Evolutionary conservation across 92 coral and sea anemone genomes (phyloP).

Genomic region (Phymanthus crucifer): DNA sequence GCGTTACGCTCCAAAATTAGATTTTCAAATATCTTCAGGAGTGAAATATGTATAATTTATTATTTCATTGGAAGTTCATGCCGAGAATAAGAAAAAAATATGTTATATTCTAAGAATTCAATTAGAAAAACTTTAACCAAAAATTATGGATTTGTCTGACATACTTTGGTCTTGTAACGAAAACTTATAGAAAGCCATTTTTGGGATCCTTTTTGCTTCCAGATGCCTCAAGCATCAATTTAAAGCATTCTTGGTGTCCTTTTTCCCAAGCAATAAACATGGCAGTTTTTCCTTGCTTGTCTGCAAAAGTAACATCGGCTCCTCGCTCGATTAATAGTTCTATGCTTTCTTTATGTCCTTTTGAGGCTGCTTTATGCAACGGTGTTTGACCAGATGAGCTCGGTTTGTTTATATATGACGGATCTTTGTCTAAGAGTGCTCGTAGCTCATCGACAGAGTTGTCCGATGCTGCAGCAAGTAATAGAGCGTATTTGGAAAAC

Average conservation of each 20-base stretch:
- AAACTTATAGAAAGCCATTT: neutral
- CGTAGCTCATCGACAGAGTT: conserved; percentile 49
- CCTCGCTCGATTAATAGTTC: conserved; percentile 50
- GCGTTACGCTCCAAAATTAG: neutral
- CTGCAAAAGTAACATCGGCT: conserved; percentile 58
- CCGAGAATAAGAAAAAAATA: neutral
- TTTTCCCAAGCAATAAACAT: conserved; percentile 54
- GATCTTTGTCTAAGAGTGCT: conserved; percentile 56
- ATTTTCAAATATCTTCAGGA: neutral
- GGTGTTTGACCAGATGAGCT: conserved; percentile 77
- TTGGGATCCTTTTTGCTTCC: conserved; percentile 3
- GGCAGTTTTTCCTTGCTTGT: conserved; percentile 66
- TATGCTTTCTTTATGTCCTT: conserved; percentile 53
- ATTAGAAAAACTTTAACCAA: neutral
- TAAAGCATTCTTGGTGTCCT: conserved; percentile 58
- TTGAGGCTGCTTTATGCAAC: conserved; percentile 63
- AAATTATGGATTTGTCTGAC: neutral
- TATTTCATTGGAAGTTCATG: neutral
- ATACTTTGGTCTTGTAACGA: neutral
- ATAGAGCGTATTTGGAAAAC: conserved; percentile 67
- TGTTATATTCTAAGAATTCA: neutral
- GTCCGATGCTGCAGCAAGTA: conserved; percentile 63
- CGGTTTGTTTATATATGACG: conserved; percentile 65
- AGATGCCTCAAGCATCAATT: conserved; percentile 43
- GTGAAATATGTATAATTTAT: conserved; percentile 3